These are phyloP conservation scores for Erebia epiphron DNA, from an alignment of 2,888 invertebrate species.

Conservation along the genomic window DNA sequence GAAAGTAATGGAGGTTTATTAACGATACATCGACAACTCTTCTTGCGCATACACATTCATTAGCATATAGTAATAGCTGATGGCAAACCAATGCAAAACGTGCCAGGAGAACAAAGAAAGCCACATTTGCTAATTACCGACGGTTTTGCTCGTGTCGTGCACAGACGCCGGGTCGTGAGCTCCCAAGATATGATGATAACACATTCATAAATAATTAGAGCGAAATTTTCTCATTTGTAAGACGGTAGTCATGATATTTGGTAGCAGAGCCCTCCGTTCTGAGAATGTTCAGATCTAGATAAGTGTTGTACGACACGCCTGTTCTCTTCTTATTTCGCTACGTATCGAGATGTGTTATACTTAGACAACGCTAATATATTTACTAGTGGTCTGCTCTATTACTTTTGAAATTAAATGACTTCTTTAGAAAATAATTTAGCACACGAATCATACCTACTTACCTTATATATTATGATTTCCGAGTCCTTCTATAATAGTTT, in stretches of 20 bases:
- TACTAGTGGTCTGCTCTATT: constrained; percentile 20
- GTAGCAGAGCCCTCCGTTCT: constrained; percentile 76
- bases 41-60: constrained; percentile 61
- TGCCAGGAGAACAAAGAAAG: constrained; percentile 82
- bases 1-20: constrained; percentile 82
- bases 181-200: constrained; percentile 81
- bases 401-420: not conserved
- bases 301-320: constrained; percentile 74
- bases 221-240: constrained; percentile 84
- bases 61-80: constrained; percentile 67
- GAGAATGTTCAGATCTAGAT: constrained; percentile 76
- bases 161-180: constrained; percentile 81
- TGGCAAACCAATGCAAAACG: constrained; percentile 70
- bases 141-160: constrained; percentile 82
- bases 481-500: too few relatives aligned
- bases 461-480: too few relatives aligned
- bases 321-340: constrained; percentile 67
- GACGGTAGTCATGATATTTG: constrained; percentile 82
- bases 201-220: constrained; percentile 84
- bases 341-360: constrained; percentile 43
- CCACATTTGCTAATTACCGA: constrained; percentile 81
- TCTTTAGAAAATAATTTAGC: not conserved
- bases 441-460: too few relatives aligned
- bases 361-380: constrained; percentile 33
- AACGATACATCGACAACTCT: constrained; percentile 72